Base-by-base conservation (phyloP, 2,888 invertebrate species). In the Cerastoderma edule region DNA sequence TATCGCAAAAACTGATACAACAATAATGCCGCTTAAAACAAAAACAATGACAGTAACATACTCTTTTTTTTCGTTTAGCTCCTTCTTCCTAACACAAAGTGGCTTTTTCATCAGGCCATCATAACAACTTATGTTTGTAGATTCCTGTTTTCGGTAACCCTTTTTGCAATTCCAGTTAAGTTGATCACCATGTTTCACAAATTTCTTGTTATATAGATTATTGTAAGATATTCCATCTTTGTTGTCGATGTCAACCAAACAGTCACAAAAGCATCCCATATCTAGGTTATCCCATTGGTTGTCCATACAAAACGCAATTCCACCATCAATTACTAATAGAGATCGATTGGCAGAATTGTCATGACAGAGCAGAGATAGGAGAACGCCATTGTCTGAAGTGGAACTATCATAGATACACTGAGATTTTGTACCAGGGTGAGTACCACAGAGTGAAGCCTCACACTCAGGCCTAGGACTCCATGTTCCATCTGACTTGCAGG, bases 231-330 rank as follows among this genome's bases (percentile, higher is more conserved):
- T 46, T 22, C 56, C 32, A n/a, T n/a, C n/a, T 35, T n/a, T 4
- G 13, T 10, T 5, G 13, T 32, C 32, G 13, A 24, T 35, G n/a
- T 64, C 22, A 13, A 72, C 27, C 16, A 48, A 46, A 63, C 77
- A 77, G 35, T 77, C 53, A 67, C 77, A 77, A 16, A 53, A 60
- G 39, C 77, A 77, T 0, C 68, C 77, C 66, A 73, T 67, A 27
- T 57, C 56, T 19, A 32, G 4, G n/a, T 57, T 16, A 5, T 60
- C 53, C 77, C 77, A 77, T 27, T 54, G 22, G 27, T 53, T 60
- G 30, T 46, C 30, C 0, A 60, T 5, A 63, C 77, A 77, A 33
- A 33, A 50, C 1, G 57, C 66, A 2, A 24, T 28, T 22, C 22
- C 54, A 1, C 33, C 48, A 10, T 70, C 72, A 22, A 13, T 22